phyloP scores from a whole-genome alignment of 2,888 invertebrate genomes.

The Andrena minutula region DNA sequence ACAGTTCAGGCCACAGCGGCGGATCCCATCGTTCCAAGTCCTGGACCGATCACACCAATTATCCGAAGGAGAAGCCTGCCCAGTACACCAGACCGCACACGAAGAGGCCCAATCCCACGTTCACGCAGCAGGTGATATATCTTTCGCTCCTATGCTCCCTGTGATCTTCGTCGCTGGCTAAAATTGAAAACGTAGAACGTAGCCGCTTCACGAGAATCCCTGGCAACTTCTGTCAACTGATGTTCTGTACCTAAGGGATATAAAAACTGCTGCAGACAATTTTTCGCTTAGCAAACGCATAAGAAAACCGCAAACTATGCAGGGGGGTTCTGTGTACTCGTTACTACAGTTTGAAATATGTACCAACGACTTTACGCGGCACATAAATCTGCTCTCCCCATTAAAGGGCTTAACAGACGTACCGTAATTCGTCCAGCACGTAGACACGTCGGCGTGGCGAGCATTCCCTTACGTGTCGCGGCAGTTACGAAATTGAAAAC shows the following conservation, averaged over 20 bases:
- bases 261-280: not conserved
- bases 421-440: slow-evolving; percentile 5
- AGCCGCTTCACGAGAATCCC: not conserved
- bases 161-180: not conserved
- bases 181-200: not conserved
- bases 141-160: not conserved
- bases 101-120: slow-evolving; percentile 87
- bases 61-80: slow-evolving; percentile 89
- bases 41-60: slow-evolving; percentile 90
- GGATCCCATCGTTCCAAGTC: slow-evolving; percentile 89
- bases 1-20: slow-evolving; percentile 84
- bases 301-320: no score
- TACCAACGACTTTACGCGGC: not conserved
- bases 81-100: slow-evolving; percentile 88
- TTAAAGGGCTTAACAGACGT: not conserved
- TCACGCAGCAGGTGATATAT: slow-evolving; percentile 87
- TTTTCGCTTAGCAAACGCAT: not conserved
- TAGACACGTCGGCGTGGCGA: slow-evolving; percentile 5
- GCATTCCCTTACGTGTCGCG: slow-evolving; percentile 44
- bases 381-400: not conserved
- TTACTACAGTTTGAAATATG: not conserved
- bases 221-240: not conserved
- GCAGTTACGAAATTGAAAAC: slow-evolving; percentile 65
- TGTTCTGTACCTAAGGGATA: not conserved
- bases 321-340: not conserved